phyloP scores from a whole-genome alignment of 1,140 invertebrate species.

The Brachionus rotundiformis region DNA sequence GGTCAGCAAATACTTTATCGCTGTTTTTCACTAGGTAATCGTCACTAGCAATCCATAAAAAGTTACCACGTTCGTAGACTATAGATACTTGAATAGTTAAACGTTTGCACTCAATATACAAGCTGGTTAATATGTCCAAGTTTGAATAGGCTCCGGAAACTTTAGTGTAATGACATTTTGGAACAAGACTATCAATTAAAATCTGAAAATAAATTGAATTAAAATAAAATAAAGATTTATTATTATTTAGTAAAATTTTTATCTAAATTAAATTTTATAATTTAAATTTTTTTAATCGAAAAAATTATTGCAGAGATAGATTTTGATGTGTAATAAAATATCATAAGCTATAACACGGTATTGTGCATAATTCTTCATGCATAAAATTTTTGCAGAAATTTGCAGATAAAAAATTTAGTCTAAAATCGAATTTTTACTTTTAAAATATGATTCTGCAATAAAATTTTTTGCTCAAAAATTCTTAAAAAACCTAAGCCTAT shows the following conservation, averaged over 20 bases:
- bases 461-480: too few species aligned
- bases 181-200: neutral
- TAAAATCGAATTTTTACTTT: too few species aligned
- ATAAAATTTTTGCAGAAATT: too few species aligned
- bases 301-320: too few species aligned
- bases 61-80: slow-evolving; percentile 24
- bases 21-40: slow-evolving; percentile 16
- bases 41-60: slow-evolving; percentile 41
- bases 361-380: too few species aligned
- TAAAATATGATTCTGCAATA: too few species aligned
- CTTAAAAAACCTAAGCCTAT: too few species aligned
- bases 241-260: neutral
- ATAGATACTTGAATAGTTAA: slow-evolving; percentile 28
- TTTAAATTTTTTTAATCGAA: too few species aligned
- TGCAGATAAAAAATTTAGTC: too few species aligned
- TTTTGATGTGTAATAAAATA: too few species aligned
- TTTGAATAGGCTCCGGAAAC: slow-evolving; percentile 31
- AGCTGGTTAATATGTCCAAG: slow-evolving; percentile 12
- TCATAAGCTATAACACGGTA: too few species aligned
- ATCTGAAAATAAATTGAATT: neutral
- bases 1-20: neutral
- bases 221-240: too few species aligned
- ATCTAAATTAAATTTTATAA: neutral
- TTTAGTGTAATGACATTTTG: slow-evolving; percentile 17
- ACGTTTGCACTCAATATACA: slow-evolving; percentile 22